These are phyloP conservation scores for Liopterus haemorrhoidalis DNA, from an alignment of 2,888 invertebrate species.

Conservation along the genomic window DNA sequence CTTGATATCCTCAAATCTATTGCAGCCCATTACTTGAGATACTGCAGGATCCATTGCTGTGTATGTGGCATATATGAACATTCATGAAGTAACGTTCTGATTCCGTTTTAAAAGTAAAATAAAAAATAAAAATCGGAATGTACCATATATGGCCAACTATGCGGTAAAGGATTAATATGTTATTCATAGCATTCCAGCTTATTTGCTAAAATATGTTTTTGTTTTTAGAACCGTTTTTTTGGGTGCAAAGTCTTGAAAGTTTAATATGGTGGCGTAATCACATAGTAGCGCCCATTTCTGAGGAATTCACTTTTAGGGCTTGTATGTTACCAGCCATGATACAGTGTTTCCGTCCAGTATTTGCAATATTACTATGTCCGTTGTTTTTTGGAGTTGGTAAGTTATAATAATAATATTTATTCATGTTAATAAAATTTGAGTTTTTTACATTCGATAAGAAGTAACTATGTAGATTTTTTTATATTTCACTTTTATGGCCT, in stretches of 20 bases:
- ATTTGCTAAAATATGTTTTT: slow-evolving; percentile 24
- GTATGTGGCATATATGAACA: no score
- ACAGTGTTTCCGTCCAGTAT: slow-evolving; percentile 69
- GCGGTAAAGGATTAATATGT: no score
- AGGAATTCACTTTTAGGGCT: slow-evolving; percentile 92
- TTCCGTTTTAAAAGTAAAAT: no score
- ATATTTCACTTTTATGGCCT: background rate
- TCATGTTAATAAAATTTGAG: background rate
- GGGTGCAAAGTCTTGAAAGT: slow-evolving; percentile 66
- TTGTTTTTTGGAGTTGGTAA: slow-evolving; percentile 85
- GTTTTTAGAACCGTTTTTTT: slow-evolving; percentile 60
- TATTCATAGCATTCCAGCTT: no score
- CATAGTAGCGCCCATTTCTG: slow-evolving; percentile 85
- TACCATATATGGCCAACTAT: no score
- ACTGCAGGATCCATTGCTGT: no score
- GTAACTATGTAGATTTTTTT: background rate
- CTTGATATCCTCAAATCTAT: no score
- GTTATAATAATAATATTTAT: slow-evolving; percentile 26
- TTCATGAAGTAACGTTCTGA: no score
- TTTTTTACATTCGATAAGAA: slow-evolving; percentile 8
- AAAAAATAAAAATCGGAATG: no score
- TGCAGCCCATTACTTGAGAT: no score
- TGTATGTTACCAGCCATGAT: slow-evolving; percentile 89
- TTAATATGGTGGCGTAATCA: slow-evolving; percentile 84
- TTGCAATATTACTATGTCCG: slow-evolving; percentile 78